These are phyloP conservation scores for Agrochola circellaris DNA, from an alignment of 2,888 invertebrate genomes.

Conservation along the genomic window DNA sequence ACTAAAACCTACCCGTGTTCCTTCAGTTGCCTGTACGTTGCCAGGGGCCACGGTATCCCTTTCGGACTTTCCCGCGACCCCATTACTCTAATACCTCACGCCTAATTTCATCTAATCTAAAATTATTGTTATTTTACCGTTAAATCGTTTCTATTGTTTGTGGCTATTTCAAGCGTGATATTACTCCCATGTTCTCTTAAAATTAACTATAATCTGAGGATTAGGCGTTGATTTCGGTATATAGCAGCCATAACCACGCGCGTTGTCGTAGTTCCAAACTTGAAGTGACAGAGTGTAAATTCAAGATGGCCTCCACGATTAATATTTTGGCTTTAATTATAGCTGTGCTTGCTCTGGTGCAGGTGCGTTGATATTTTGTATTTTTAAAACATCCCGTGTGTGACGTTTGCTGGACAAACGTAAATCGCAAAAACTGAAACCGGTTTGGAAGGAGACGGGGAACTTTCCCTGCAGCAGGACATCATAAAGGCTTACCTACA, in stretches of 20 bases:
- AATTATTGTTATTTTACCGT: conserved; percentile 11
- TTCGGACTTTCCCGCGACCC: too few species aligned
- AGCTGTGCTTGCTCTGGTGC: conserved; percentile 7
- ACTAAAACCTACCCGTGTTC: too few species aligned
- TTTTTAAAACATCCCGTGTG: neutral
- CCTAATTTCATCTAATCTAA: neutral
- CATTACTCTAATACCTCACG: neutral
- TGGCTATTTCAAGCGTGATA: conserved; percentile 21
- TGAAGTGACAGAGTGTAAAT: neutral
- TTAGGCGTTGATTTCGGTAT: neutral
- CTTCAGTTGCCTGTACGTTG: too few species aligned
- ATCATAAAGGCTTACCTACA: too few species aligned
- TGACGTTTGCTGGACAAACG: too few species aligned
- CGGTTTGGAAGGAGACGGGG: too few species aligned
- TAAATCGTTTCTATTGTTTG: neutral
- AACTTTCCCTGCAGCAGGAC: too few species aligned
- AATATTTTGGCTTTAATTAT: neutral
- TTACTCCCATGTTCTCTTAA: conserved; percentile 20
- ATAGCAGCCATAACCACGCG: conserved; percentile 6
- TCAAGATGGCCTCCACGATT: conserved; percentile 19
- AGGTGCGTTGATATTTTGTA: neutral
- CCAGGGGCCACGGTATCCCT: too few species aligned
- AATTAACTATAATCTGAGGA: neutral
- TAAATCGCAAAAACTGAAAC: too few species aligned
- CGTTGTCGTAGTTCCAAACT: conserved; percentile 18